Base-by-base conservation (phyloP, 1,140 invertebrate genomes). In the Camponotus floridanus region DNA sequence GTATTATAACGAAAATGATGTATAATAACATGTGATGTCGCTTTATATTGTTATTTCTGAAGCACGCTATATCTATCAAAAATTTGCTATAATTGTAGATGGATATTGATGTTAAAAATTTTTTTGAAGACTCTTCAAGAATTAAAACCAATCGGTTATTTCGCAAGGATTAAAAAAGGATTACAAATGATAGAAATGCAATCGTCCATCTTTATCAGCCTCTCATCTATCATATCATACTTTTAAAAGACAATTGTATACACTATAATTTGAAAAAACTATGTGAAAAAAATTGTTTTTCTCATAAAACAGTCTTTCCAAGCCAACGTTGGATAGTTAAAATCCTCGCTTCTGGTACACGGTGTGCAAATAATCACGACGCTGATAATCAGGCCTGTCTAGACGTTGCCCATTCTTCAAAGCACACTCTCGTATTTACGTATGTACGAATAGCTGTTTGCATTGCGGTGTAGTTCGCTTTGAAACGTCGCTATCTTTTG, bases 391-490 rank as follows among this genome's bases (percentile, higher is more conserved):
- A 68, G 11, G 8, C 13, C 15, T 1, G 7, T 8, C 64, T 9
- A 80, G 48, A 59, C 1, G 36, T 64, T 7, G 39, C 31, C 31
- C 18, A 78, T 64, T 45, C 68, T 68, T 57, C 64, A 70, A 80
- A 80, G 78, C 78, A 21, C 18, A 57, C 15, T 5, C n/a, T 11
- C 6, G 36, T 61, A 42, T 68, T 80, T 80, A 80, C 67, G 11
- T 70, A 21, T 48, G 45, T 55, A 11, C 18, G 11, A 70, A 26
- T 18, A 11, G 13, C 68, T 87, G 76, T 87, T 88, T 87, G 33
- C 42, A 2, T 31, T 51, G 62, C 39, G 31, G 36, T 85, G 65
- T 59, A 73, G 73, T 39, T 70, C 79, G 59, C 57, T 85, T 85
- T 59, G 65, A 42, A 61, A 57, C 36, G 55, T 87, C 65, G 45